A percentile compares a stretch with the other conserved stretches of the same genome.
Evolutionary conservation across 1,140 invertebrate genomes (phyloP).

Genomic region (Drosophila dunni): DNA sequence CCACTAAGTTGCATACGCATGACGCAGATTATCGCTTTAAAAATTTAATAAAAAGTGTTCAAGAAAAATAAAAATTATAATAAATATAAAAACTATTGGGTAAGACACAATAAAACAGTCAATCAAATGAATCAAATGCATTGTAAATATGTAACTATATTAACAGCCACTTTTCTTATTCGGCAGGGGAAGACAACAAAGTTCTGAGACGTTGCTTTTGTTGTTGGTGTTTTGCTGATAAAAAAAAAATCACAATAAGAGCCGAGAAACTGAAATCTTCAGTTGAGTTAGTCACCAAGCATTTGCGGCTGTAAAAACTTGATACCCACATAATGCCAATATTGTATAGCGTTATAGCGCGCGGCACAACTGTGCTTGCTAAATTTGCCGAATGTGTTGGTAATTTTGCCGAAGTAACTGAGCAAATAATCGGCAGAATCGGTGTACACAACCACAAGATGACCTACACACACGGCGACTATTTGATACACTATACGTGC

Average conservation of each 20-base stretch:
- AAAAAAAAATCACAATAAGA: slow-evolving; percentile 7
- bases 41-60: slow-evolving; percentile 15
- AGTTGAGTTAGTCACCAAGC: slow-evolving; percentile 31
- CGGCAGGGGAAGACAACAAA: neutral
- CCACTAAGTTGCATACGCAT: neutral
- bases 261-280: slow-evolving; percentile 2
- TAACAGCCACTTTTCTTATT: slow-evolving; percentile 17
- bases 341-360: slow-evolving; percentile 94
- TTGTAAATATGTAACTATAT: slow-evolving; percentile 3
- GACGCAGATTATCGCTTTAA: slow-evolving; percentile 15
- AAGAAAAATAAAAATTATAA: slow-evolving; percentile 1
- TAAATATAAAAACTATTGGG: slow-evolving; percentile 1
- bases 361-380: slow-evolving; percentile 94
- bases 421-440: slow-evolving; percentile 95
- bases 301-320: slow-evolving; percentile 12
- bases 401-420: slow-evolving; percentile 97
- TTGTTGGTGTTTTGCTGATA: slow-evolving; percentile 31
- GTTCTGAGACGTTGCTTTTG: neutral
- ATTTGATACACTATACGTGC: slow-evolving; percentile 95
- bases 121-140: neutral
- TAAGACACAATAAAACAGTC: slow-evolving; percentile 12
- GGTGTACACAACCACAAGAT: slow-evolving; percentile 93
- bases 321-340: slow-evolving; percentile 89
- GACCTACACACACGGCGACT: slow-evolving; percentile 96
- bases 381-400: slow-evolving; percentile 96